A percentile compares a stretch with the other conserved stretches of the same genome.
These are phyloP conservation scores for Peromyscus leucopus DNA, from an alignment of 2,113 vertebrate genomes.

Conservation along the genomic window DNA sequence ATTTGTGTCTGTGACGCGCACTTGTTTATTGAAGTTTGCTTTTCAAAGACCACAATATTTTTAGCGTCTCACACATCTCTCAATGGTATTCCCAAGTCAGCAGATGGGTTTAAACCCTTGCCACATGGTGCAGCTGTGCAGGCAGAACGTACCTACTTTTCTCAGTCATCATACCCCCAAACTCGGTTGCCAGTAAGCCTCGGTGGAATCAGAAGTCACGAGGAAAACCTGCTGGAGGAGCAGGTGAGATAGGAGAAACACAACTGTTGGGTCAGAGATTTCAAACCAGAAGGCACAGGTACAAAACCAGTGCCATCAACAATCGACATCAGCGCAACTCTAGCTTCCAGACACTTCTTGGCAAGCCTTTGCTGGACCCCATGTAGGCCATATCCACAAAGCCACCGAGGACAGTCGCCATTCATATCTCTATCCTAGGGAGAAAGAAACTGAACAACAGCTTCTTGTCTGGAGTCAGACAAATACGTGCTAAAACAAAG, in stretches of 20 bases:
- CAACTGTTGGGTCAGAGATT: not conserved
- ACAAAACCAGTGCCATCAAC: not conserved
- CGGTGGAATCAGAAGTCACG: not conserved
- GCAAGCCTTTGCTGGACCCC: not conserved
- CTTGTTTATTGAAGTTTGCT: conserved; percentile 68
- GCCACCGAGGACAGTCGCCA: not conserved
- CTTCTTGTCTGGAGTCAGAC: not conserved
- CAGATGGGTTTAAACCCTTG: not conserved
- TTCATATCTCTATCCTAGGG: not conserved
- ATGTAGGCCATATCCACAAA: not conserved
- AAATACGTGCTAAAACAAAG: not conserved
- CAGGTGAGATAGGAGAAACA: not conserved
- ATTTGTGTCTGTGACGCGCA: not conserved
- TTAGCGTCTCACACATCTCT: conserved; percentile 6
- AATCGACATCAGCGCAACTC: too few relatives aligned
- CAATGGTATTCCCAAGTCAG: not conserved
- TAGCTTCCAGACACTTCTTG: not conserved
- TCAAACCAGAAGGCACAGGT: not conserved
- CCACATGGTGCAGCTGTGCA: too few relatives aligned
- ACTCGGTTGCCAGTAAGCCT: not conserved
- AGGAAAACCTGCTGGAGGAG: not conserved
- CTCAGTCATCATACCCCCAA: not conserved
- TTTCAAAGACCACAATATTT: conserved; percentile 59
- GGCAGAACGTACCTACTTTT: not conserved
- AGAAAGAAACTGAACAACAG: not conserved